Percentiles rank a stretch among this genome's conserved stretches.
phyloP scores from a whole-genome alignment of 2,797 vertebrate species.

The Phyllotis vaccarum region DNA sequence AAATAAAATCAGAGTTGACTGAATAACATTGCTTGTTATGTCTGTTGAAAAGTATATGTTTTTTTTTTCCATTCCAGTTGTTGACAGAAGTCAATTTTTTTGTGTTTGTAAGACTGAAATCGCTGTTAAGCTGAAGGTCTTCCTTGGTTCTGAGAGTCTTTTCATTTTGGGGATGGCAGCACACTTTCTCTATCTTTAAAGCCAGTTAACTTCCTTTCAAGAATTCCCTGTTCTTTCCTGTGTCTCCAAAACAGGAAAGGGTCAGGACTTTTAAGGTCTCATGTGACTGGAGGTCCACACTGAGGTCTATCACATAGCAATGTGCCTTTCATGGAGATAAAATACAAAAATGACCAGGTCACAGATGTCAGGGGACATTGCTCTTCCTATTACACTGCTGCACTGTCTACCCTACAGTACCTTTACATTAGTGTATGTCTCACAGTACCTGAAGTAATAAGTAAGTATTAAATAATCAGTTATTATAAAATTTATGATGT shows the following conservation, averaged over 20 bases:
- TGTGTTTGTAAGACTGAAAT: background rate
- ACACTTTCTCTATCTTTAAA: background rate
- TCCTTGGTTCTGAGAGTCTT: background rate
- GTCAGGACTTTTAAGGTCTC: background rate
- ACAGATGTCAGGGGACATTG: background rate
- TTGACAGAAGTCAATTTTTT: background rate
- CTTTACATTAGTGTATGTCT: background rate
- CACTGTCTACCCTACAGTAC: background rate
- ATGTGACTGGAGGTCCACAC: background rate
- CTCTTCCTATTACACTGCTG: background rate
- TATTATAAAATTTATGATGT: background rate
- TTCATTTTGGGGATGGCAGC: too few relatives aligned
- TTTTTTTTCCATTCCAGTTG: background rate
- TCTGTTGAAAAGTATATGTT: background rate
- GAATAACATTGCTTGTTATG: background rate
- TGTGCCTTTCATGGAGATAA: background rate
- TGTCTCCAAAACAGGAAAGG: background rate
- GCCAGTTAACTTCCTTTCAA: background rate
- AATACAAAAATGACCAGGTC: background rate
- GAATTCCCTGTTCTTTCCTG: background rate
- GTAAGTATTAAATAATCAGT: constrained; percentile 5
- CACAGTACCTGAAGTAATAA: background rate
- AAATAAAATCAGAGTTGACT: background rate
- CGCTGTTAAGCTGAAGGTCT: background rate
- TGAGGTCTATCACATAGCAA: background rate